phyloP scores from a whole-genome alignment of 2,797 vertebrate species.

The Argentina silus region DNA sequence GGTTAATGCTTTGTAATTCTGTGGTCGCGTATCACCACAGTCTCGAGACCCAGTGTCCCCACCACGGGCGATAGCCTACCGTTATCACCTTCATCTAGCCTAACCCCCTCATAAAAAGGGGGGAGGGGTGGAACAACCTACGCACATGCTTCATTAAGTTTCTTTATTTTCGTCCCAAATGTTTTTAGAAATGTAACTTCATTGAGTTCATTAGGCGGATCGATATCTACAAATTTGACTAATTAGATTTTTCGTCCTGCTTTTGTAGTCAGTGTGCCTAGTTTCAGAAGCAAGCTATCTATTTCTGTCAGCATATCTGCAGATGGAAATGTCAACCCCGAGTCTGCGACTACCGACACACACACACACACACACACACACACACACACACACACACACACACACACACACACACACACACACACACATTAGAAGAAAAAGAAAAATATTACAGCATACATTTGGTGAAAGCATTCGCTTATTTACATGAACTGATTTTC shows the following conservation, averaged over 20 bases:
- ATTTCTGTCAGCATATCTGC: conserved; percentile 41
- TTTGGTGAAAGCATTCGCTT: not conserved
- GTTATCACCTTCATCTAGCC: not conserved
- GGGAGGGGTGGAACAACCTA: conserved; percentile 6
- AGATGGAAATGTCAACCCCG: conserved; percentile 54
- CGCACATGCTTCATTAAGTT: not conserved
- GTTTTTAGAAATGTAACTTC: conserved; percentile 15
- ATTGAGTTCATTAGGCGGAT: conserved; percentile 40
- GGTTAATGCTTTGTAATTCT: not conserved
- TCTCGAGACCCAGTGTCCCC: not conserved
- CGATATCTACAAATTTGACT: conserved; percentile 21
- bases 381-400: conserved; percentile 20
- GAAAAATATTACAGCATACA: not conserved
- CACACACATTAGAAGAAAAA: not conserved
- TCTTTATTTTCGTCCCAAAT: conserved; percentile 28
- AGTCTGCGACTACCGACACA: conserved; percentile 1
- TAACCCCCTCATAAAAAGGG: not conserved
- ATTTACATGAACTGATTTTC: not conserved
- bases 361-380: conserved; percentile 20
- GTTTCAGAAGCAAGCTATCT: conserved; percentile 37
- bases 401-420: conserved; percentile 6
- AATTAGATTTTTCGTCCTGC: conserved; percentile 31
- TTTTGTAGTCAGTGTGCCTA: conserved; percentile 36
- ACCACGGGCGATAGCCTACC: conserved; percentile 13
- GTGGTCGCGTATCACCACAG: not conserved